Base-by-base conservation (phyloP, 2,888 invertebrate genomes). In the Neocrepidodera transversa region DNA sequence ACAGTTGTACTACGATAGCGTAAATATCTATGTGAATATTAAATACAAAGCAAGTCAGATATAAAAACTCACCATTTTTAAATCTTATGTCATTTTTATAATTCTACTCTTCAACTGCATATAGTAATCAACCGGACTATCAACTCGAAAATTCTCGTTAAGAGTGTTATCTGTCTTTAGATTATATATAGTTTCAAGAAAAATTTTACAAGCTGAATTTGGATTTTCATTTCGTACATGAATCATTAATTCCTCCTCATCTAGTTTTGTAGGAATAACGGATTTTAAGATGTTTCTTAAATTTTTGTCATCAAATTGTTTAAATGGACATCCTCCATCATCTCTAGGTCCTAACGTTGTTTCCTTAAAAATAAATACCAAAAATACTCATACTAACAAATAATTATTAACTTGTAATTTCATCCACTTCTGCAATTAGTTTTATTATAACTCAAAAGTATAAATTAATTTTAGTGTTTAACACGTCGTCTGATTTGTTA, bases 261-360 rank as follows among this genome's bases (percentile, higher is more conserved):
- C 63, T 8, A 60, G 43, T 14, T 58, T 58, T 11, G 23, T 58
- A 16, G 60, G 63, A 20, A 67, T 60, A 14, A 61, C 18, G 7
- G 32, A 53, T 36, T 66, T 63, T 23, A 85, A 70, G 43, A 82
- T 63, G 28, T 73, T 66, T 62, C 76, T 62, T 71, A 86, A 78
- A 62, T 78, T 79, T 32, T 70, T 66, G 7, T 68, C 65, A 66
- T 86, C 85, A 78, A 86, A 86, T 63, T 83, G 81, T 68, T 83
- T 82, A 65, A 87, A 87, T 1, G 87, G 87, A 64, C 87, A 87
- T 10, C 87, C 87, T 48, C 86, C 87, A 76, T 85, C 85, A 58
- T 79, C 79, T 43, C 67, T 73, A 3, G 83, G 76, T 53, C 81
- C 62, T 6, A 70, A 53, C 17, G 43, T 51, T 35, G 49, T 50